phyloP scores from a whole-genome alignment of 2,888 invertebrate genomes.

The Drosophila sordidula region DNA sequence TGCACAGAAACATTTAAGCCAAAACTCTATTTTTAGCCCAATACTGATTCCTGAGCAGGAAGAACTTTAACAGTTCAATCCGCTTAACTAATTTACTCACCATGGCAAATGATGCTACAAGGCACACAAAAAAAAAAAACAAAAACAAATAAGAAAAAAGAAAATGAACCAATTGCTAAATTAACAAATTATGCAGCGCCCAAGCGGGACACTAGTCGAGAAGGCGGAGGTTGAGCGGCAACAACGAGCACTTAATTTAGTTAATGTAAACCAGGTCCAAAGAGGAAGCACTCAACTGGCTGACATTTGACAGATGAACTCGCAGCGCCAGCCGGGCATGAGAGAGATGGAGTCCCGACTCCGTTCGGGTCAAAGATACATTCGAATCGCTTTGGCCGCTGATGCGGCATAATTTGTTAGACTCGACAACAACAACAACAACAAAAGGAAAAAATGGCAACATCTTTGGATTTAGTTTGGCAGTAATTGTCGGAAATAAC shows the following conservation, averaged over 20 bases:
- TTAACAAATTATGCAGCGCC: conserved; percentile 73
- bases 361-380: conserved; percentile 54
- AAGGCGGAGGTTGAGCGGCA: conserved; percentile 11
- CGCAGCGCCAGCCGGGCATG: conserved; percentile 24
- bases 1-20: background rate
- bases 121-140: no score
- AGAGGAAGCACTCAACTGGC: conserved; percentile 5
- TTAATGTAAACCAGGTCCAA: conserved; percentile 59
- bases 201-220: conserved; percentile 35
- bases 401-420: conserved; percentile 74
- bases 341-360: conserved; percentile 1
- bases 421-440: conserved; percentile 4
- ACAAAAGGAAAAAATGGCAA: conserved; percentile 31
- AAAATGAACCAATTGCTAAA: conserved; percentile 63
- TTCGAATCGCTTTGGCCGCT: conserved; percentile 62
- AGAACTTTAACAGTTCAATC: conserved; percentile 45
- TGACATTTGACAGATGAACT: conserved; percentile 82
- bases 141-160: background rate
- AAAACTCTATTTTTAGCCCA: background rate
- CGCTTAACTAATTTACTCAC: conserved; percentile 71
- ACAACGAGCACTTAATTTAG: conserved; percentile 74
- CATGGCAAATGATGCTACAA: conserved; percentile 56
- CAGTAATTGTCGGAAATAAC: conserved; percentile 61
- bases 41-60: background rate
- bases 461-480: conserved; percentile 41